These are phyloP conservation scores for Bilobella aurantiaca DNA, from an alignment of 1,140 invertebrate species.

Conservation along the genomic window DNA sequence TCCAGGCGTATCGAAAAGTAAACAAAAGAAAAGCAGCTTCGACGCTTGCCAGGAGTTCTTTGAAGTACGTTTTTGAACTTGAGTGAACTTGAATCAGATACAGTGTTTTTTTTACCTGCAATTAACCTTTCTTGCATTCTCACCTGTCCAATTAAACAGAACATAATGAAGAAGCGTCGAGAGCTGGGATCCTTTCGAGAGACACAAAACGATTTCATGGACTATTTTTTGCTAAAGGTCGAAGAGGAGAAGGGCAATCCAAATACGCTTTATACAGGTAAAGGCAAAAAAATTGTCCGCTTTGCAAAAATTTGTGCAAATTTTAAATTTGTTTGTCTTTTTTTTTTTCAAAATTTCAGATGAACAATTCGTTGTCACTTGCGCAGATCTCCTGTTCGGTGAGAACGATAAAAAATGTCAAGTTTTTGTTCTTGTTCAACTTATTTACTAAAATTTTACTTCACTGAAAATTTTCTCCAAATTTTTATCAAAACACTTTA, in stretches of 20 bases:
- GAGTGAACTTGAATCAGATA: too few species aligned
- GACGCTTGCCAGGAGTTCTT: conserved; percentile 7
- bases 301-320: background rate
- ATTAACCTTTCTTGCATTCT: background rate
- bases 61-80: too few species aligned
- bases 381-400: conserved; percentile 3
- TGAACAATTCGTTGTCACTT: background rate
- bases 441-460: too few species aligned
- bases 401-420: background rate
- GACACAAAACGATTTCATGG: conserved; percentile 4
- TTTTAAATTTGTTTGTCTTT: background rate
- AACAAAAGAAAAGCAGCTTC: background rate
- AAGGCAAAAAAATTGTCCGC: background rate
- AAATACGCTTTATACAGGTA: conserved; percentile 1
- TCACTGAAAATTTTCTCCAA: too few species aligned
- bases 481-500: too few species aligned
- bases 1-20: conserved; percentile 3
- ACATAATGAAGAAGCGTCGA: background rate
- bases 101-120: too few species aligned
- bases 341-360: background rate
- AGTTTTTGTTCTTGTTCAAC: too few species aligned
- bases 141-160: background rate
- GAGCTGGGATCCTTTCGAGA: background rate
- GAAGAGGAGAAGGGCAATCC: conserved; percentile 1
- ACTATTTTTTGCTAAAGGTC: conserved; percentile 1